Evolutionary conservation across 1,140 invertebrate genomes (phyloP), one percentile per base, ranked within the genome.

Genomic region (Plectrocnemia conspersa): DNA sequence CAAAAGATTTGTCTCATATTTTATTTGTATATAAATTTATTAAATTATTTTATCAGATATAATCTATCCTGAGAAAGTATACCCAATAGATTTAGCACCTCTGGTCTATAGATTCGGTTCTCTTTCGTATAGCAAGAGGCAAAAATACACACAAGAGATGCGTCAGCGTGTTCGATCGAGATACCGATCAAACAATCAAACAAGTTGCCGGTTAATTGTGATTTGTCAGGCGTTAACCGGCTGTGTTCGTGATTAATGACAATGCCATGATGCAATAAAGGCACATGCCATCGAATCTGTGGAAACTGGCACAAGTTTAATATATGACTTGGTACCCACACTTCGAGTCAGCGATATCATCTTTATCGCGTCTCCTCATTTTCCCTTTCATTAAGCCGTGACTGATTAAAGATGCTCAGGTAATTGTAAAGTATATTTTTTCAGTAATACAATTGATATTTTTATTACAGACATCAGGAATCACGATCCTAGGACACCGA

Each of bases 391-490:
- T n/a, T n/a, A n/a, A n/a, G n/a, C n/a, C n/a, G n/a, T n/a, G n/a
- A n/a, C n/a, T n/a, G n/a, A n/a, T n/a, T n/a, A n/a, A n/a, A n/a
- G n/a, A n/a, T n/a, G n/a, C n/a, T n/a, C n/a, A n/a, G n/a, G n/a
- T n/a, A n/a, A n/a, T n/a, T n/a, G n/a, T n/a, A n/a, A n/a, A n/a
- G n/a, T n/a, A n/a, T n/a, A n/a, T n/a, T n/a, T n/a, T n/a, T n/a
- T n/a, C n/a, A n/a, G n/a, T n/a, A n/a, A n/a, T n/a, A n/a, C n/a
- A n/a, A n/a, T n/a, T n/a, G n/a, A n/a, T n/a, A n/a, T 42, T 15
- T 18, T 35, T 0, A 66, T 83, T 11, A 59, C 74, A n/a, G 59
- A 86, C 0, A 88, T 91, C 13, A 64, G 77, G 2, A 63, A 77
- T 3, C 84, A 88, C 58, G 63, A 82, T 19, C 58, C 48, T 1